phyloP scores from a whole-genome alignment of 2,113 vertebrate species.

The Chloropsis hardwickii region DNA sequence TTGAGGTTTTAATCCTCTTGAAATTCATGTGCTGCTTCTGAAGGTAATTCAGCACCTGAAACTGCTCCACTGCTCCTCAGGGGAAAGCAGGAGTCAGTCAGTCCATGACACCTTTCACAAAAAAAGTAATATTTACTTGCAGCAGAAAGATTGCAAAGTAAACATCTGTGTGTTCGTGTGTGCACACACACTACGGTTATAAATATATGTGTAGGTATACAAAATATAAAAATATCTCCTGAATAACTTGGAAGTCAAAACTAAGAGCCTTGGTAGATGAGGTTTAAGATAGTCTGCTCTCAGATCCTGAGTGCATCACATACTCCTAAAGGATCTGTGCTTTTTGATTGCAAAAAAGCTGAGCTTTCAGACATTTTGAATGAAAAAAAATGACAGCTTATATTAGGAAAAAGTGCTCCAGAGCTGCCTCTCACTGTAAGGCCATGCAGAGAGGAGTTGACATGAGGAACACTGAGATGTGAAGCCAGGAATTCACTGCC shows the following conservation, averaged over 20 bases:
- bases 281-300: not conserved
- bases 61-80: not conserved
- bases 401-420: not conserved
- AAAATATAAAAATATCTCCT: not conserved
- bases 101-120: not conserved
- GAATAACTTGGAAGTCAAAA: not conserved
- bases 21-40: not conserved
- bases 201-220: fast-evolving
- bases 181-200: not conserved
- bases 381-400: not conserved
- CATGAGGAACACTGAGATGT: not conserved
- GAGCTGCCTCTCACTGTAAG: not conserved
- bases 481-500: not conserved
- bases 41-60: conserved; percentile 1
- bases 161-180: not conserved
- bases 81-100: not conserved
- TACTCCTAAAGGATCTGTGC: not conserved
- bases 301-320: not conserved
- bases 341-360: not conserved
- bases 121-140: not conserved
- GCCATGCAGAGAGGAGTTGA: not conserved
- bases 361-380: not conserved
- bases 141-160: not conserved
- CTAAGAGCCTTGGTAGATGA: not conserved
- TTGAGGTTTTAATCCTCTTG: not conserved